Base-by-base conservation (phyloP, 2,888 invertebrate genomes). In the Hipparchia sbordonii region DNA sequence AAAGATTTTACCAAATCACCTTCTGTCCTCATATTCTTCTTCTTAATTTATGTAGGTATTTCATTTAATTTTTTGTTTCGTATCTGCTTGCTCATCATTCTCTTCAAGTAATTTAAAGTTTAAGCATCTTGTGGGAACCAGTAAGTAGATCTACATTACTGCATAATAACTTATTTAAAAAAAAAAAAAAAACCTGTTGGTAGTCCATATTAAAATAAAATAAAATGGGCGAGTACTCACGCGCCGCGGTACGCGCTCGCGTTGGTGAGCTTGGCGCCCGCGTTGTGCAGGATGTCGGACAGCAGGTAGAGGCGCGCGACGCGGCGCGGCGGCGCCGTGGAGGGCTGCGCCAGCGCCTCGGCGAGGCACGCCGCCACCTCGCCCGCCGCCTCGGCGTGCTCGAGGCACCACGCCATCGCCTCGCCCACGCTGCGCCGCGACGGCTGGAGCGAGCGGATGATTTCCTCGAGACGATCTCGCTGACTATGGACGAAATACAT, bases 351-450 rank as follows among this genome's bases (percentile, higher is more conserved):
- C 62, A 99, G 94, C 0, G 98, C 96, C 90, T 99, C 99, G 2
- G 96, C 95, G 73, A 99, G 96, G 88, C 98, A 98, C 79, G 97
- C 97, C 67, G 98, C 97, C 76, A 99, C 89, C 94, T 99, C 99
- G 84, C 97, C 98, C 2, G 99, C 99, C 48, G 98, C 98, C 89
- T 99, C 99, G 39, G 99, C 98, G 91, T 99, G 99, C 87, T 99
- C 99, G 76, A 99, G 97, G 89, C 99, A 99, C 95, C 99, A 99
- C 69, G 99, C 97, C 99, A 99, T 99, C 13, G 97, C 97, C 86
- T 98, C 99, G 7, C 97, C 99, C 74, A 99, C 96, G 88, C 96
- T 96, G 74, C 94, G 89, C 71, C 97, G 95, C 82, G 97, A 96
- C 0, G 98, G 97, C 0, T 96, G 96, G 83, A 99, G 94, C 76